Evolutionary conservation across 2,888 invertebrate species (phyloP).

Genomic region (Sphinx pinastri): DNA sequence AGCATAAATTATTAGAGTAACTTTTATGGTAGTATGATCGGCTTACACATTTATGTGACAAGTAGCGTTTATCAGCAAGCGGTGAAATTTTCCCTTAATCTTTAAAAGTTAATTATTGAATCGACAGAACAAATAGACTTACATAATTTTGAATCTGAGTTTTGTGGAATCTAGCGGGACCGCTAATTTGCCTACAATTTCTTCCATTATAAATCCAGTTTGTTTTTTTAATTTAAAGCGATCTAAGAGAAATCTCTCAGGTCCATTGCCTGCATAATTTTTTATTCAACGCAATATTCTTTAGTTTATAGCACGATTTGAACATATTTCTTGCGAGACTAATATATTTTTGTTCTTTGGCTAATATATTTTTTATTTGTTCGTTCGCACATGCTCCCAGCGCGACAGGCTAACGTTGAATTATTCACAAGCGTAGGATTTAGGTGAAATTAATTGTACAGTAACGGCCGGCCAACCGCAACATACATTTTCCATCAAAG

Average conservation of each 20-base stretch:
- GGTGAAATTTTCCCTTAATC: too few relatives aligned
- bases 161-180: too few relatives aligned
- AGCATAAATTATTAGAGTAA: too few relatives aligned
- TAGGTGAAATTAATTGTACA: constrained; percentile 68
- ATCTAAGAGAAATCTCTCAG: not conserved
- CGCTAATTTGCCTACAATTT: not conserved
- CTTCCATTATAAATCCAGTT: not conserved
- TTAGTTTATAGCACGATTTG: not conserved
- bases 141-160: too few relatives aligned
- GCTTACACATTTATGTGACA: too few relatives aligned
- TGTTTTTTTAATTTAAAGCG: not conserved
- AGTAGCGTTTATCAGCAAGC: too few relatives aligned
- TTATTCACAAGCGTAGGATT: constrained; percentile 53
- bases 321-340: constrained; percentile 25
- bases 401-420: constrained; percentile 37
- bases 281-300: not conserved
- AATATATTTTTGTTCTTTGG: constrained; percentile 15
- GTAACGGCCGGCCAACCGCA: constrained; percentile 59
- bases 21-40: too few relatives aligned
- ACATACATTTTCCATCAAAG: constrained; percentile 76
- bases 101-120: too few relatives aligned
- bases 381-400: constrained; percentile 41
- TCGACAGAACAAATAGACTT: too few relatives aligned
- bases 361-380: constrained; percentile 33
- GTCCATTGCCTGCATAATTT: too few relatives aligned